Conservation (phyloP, 2,797 vertebrate species). For the Galaxias olidus region DNA sequence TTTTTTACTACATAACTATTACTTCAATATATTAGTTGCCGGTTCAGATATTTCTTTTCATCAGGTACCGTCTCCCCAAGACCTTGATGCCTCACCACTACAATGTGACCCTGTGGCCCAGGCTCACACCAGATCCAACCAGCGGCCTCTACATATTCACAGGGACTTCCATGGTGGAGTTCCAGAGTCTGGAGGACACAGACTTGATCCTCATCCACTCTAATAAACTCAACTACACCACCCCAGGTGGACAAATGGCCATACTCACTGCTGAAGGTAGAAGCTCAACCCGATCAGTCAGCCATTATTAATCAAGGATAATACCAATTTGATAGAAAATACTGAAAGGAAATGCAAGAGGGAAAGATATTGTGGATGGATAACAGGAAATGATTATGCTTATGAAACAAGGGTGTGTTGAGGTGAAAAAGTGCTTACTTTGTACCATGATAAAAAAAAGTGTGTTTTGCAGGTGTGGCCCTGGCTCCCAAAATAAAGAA, state of each 20-base stretch:
- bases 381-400: too few relatives aligned
- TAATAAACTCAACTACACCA: conserved; percentile 82
- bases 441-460: too few relatives aligned
- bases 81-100: conserved; percentile 76
- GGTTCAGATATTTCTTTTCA: too few relatives aligned
- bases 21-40: too few relatives aligned
- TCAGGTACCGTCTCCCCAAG: conserved; percentile 77
- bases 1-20: too few relatives aligned
- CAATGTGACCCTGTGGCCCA: conserved; percentile 77
- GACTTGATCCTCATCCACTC: conserved; percentile 89
- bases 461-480: neutral
- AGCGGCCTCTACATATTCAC: conserved; percentile 78
- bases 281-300: too few relatives aligned
- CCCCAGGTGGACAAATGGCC: accelerated
- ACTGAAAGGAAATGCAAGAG: too few relatives aligned
- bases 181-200: conserved; percentile 72
- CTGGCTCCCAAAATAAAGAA: conserved; percentile 56
- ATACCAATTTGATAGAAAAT: too few relatives aligned
- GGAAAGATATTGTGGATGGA: too few relatives aligned
- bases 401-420: too few relatives aligned
- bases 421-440: too few relatives aligned
- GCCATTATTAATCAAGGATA: too few relatives aligned
- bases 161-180: conserved; percentile 79
- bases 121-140: conserved; percentile 26
- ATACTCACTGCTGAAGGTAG: conserved; percentile 31